Evolutionary conservation across 2,113 vertebrate species (phyloP).

Genomic region (Oenanthe melanoleuca): DNA sequence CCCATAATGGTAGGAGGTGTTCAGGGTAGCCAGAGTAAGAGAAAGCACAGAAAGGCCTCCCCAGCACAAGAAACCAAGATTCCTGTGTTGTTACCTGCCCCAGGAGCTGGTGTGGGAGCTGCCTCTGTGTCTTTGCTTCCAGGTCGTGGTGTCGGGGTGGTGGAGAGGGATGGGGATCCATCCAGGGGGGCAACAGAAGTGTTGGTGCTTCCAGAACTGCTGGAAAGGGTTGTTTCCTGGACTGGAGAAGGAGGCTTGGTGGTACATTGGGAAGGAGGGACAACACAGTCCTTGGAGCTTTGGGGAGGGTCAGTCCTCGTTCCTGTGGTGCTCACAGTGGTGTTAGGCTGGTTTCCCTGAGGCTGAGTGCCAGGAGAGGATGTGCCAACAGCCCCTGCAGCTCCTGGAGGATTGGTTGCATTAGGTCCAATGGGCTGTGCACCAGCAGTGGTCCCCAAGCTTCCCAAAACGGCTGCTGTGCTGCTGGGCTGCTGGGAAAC

Average conservation of each 20-base stretch:
- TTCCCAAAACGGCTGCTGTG: accelerated
- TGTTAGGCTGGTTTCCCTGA: neutral
- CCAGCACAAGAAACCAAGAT: neutral
- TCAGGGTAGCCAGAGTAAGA: neutral
- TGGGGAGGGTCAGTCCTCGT: neutral
- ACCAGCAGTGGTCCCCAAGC: accelerated
- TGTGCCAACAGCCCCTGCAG: accelerated
- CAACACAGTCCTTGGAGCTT: accelerated
- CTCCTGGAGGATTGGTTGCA: accelerated
- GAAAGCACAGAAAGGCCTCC: neutral
- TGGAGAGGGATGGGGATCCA: accelerated
- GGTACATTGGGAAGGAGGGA: accelerated
- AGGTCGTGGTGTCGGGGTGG: neutral
- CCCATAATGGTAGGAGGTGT: neutral
- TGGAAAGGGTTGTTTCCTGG: neutral
- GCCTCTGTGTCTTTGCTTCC: neutral
- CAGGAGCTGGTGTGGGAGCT: accelerated
- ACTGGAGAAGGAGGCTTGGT: neutral
- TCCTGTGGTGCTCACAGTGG: accelerated
- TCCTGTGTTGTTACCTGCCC: neutral
- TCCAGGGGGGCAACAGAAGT: accelerated
- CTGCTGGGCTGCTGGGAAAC: accelerated
- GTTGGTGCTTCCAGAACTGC: neutral
- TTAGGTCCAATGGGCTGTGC: accelerated
- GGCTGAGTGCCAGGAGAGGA: accelerated